Evolutionary conservation across 2,888 invertebrate species (phyloP), one percentile per base, ranked within the genome.

Genomic region (Drosophila anomelani): DNA sequence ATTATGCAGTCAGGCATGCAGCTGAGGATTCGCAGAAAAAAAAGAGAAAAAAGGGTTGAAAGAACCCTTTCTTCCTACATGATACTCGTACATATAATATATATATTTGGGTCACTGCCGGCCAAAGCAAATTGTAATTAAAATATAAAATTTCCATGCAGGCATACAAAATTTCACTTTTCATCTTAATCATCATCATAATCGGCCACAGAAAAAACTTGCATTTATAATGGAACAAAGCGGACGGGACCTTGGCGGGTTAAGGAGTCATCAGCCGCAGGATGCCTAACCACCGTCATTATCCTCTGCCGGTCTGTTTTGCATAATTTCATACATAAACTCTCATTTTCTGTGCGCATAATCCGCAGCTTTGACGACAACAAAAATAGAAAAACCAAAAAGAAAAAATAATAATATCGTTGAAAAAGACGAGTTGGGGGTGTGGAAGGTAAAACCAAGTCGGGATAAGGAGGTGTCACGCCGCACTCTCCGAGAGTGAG

Each of bases 301-400:
- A 69, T 78, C 70, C 75, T 69, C 60, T 78, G 60, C 46, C 58
- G 53, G 59, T 38, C 67, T 62, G 69, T 63, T 81, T 77, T 73
- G 88, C 87, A 88, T 85, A 88, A 88, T 85, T 85, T 78, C 39
- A 72, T 64, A 71, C 76, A 84, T 86, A 88, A 85, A 86, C 87
- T 85, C 77, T 58, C 81, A 75, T 79, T 78, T 66, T 78, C 78
- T 70, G 71, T 76, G 76, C 77, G 76, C 79, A 86, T 88, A 85
- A 88, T 81, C 77, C 79, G 76, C 79, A 75, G 66, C 77, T 77
- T 68, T 78, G 78, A 75, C 75, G 80, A 69, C 80, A 77, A 61
- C 77, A 60, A 80, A 57, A 84, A 85, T 84, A 76, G 78, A 20
- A 44, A 55, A 51, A 36, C 13, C 6, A 67, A 53, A 44, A 17